Evolutionary conservation across 2,797 vertebrate species (phyloP).

Genomic region (Enteromius anoplus): DNA sequence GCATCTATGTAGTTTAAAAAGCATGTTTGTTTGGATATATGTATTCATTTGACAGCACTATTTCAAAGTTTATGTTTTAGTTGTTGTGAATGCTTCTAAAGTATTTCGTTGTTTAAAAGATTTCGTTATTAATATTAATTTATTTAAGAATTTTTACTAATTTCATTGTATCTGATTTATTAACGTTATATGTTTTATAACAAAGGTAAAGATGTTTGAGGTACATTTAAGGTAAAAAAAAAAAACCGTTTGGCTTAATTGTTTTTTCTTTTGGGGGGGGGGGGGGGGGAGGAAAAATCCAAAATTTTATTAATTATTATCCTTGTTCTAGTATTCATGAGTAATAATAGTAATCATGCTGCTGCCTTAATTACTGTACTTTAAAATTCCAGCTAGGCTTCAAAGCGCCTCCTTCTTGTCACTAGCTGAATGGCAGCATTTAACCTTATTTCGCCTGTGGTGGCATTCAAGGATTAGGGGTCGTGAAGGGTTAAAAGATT

Average conservation of each 20-base stretch:
- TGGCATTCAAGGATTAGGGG: not conserved
- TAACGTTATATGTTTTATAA: not conserved
- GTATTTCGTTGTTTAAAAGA: too few relatives aligned
- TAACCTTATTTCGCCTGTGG: not conserved
- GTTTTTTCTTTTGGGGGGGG: not conserved
- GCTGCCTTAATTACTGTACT: not conserved
- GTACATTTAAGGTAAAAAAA: not conserved
- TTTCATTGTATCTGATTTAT: not conserved
- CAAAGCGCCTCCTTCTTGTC: not conserved
- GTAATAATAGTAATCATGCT: not conserved
- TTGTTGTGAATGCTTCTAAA: not conserved
- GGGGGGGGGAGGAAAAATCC: not conserved
- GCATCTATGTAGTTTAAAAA: not conserved
- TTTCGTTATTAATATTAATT: too few relatives aligned
- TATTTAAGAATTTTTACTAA: too few relatives aligned
- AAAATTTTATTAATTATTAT: not conserved
- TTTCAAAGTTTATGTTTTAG: not conserved
- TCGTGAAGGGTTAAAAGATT: not conserved
- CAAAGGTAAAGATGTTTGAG: not conserved
- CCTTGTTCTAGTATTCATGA: not conserved
- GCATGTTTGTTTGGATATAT: not conserved
- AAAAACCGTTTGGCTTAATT: not conserved
- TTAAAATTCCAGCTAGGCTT: not conserved
- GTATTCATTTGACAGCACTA: not conserved
- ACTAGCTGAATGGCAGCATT: not conserved